A percentile compares a stretch with the other conserved stretches of the same genome.
Conservation (phyloP, 2,797 vertebrate species). For the Natrix natrix region DNA sequence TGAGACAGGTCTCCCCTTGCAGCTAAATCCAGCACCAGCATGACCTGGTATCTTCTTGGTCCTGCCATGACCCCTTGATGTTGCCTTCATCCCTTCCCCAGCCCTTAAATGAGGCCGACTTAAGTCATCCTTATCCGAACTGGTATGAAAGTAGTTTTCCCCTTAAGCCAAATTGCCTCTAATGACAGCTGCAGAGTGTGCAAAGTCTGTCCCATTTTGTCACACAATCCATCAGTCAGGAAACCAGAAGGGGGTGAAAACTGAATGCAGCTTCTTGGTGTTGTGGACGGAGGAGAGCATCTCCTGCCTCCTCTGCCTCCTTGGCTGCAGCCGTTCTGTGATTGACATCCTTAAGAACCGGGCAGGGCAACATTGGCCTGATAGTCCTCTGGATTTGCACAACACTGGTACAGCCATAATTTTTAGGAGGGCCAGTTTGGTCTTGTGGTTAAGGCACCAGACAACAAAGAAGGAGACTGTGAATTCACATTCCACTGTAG, state of each 20-base stretch:
- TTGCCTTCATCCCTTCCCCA: not conserved
- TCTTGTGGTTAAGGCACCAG: not conserved
- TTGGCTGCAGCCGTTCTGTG: not conserved
- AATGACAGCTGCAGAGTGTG: not conserved
- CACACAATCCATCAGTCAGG: not conserved
- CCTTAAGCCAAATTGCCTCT: not conserved
- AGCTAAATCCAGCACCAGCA: not conserved
- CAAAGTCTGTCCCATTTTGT: not conserved
- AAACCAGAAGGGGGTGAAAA: not conserved
- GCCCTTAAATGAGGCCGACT: not conserved
- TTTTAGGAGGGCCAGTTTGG: not conserved
- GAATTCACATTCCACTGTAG: not conserved
- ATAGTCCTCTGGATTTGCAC: not conserved
- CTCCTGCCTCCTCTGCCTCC: not conserved
- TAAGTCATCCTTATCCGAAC: not conserved
- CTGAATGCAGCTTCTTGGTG: not conserved
- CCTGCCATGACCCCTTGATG: not conserved
- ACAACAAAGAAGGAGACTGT: not conserved
- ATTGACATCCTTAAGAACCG: not conserved
- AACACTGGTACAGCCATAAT: not conserved
- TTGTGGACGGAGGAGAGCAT: not conserved
- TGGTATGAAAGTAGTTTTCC: not conserved
- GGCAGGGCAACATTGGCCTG: not conserved
- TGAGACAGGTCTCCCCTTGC: not conserved
- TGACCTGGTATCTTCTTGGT: not conserved